These are phyloP conservation scores for Andrena hattorfiana DNA, from an alignment of 2,888 invertebrate species.

Conservation along the genomic window DNA sequence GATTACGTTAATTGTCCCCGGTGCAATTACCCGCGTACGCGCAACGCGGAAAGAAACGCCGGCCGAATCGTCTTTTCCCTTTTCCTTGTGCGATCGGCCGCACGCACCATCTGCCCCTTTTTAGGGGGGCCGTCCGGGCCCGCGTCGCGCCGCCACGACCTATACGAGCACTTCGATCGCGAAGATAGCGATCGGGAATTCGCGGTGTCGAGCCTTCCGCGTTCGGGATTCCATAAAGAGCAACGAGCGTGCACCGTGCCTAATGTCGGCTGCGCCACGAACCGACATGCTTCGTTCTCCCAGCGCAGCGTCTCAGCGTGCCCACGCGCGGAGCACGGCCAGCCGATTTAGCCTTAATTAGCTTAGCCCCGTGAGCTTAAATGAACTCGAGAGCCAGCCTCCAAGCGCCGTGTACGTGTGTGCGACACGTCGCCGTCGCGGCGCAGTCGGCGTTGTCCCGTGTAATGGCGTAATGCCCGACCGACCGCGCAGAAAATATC, in stretches of 20 bases:
- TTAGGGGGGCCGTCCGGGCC: conserved; percentile 10
- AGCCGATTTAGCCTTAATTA: conserved; percentile 75
- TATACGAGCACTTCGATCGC: conserved; percentile 35
- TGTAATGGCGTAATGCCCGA: conserved; percentile 59
- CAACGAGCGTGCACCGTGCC: conserved; percentile 41
- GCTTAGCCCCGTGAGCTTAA: conserved; percentile 68
- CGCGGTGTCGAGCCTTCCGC: conserved; percentile 44
- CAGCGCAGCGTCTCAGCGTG: conserved; percentile 18
- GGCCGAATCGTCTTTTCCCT: conserved; percentile 32
- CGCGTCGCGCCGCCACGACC: conserved; percentile 41
- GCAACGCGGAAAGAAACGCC: conserved; percentile 24
- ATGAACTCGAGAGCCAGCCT: too few relatives aligned
- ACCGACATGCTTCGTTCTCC: conserved; percentile 33
- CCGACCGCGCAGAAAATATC: conserved; percentile 62
- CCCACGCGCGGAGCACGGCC: conserved; percentile 37
- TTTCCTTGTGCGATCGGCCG: conserved; percentile 23
- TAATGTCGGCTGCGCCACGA: conserved; percentile 47
- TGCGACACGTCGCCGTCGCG: not conserved
- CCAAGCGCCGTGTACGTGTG: conserved; percentile 1
- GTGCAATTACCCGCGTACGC: conserved; percentile 39
- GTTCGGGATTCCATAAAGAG: conserved; percentile 66
- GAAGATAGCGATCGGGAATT: conserved; percentile 63
- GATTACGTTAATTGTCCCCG: conserved; percentile 49
- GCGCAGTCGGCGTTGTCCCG: conserved; percentile 37
- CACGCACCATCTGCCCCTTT: conserved; percentile 34